Evolutionary conservation across 2,888 invertebrate genomes (phyloP).

Genomic region (Glyphotaelius pellucidus): DNA sequence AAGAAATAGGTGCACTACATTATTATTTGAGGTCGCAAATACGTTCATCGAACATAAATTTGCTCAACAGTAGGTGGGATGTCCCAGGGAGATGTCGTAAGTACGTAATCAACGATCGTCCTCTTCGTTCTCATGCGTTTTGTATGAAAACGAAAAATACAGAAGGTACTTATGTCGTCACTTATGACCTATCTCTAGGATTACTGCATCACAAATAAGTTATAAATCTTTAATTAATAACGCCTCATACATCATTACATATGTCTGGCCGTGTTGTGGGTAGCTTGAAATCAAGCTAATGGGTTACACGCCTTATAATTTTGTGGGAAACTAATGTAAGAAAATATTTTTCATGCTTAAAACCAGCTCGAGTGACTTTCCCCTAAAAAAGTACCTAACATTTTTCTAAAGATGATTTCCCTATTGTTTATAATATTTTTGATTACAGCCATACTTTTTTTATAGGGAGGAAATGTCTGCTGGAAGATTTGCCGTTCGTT

Average conservation of each 20-base stretch:
- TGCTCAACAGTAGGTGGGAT: background rate
- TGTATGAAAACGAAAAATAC: too few relatives aligned
- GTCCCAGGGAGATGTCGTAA: background rate
- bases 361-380: background rate
- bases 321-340: background rate
- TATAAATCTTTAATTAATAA: too few relatives aligned
- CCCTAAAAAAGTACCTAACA: background rate
- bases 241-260: too few relatives aligned
- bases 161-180: too few relatives aligned
- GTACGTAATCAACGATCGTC: too few relatives aligned
- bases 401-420: background rate
- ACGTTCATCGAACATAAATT: background rate
- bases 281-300: too few relatives aligned
- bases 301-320: background rate
- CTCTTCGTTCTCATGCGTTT: too few relatives aligned
- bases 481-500: conserved; percentile 52
- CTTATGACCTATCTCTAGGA: too few relatives aligned
- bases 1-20: too few relatives aligned
- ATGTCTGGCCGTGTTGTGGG: too few relatives aligned
- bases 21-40: background rate
- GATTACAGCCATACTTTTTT: background rate
- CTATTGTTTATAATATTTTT: conserved; percentile 24
- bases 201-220: background rate
- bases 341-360: background rate
- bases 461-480: conserved; percentile 62